Evolutionary conservation across 2,888 invertebrate genomes (phyloP).

Genomic region (Melanotus villosus): DNA sequence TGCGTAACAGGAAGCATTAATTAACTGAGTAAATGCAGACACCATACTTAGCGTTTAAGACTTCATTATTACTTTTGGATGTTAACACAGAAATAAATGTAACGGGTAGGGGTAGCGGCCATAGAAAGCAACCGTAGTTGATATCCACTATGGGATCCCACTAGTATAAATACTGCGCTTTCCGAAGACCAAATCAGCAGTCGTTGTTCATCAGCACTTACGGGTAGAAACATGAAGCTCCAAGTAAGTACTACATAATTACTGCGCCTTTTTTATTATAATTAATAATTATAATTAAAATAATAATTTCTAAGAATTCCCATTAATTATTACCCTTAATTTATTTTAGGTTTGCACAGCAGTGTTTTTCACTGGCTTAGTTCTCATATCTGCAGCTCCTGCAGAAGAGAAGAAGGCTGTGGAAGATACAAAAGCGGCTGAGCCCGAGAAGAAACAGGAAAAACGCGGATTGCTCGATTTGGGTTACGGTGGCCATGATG

Average conservation of each 20-base stretch:
- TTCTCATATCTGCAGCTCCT: conserved; percentile 61
- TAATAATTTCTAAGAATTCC: not conserved
- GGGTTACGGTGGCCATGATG: conserved; percentile 55
- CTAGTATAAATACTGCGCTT: conserved; percentile 34
- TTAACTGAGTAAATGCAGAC: conserved; percentile 16
- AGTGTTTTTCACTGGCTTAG: conserved; percentile 64
- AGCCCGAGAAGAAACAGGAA: conserved; percentile 59
- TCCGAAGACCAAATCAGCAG: conserved; percentile 55
- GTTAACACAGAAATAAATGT: conserved; percentile 19
- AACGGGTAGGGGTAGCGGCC: conserved; percentile 7
- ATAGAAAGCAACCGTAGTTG: conserved; percentile 21
- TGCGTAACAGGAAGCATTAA: conserved; percentile 33
- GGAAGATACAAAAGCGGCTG: conserved; percentile 57
- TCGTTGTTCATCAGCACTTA: conserved; percentile 55
- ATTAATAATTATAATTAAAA: too few relatives aligned
- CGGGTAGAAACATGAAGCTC: conserved; percentile 58
- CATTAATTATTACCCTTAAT: too few relatives aligned
- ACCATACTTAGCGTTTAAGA: not conserved
- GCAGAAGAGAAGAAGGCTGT: conserved; percentile 57
- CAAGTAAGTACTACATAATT: conserved; percentile 57
- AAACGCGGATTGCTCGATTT: conserved; percentile 62
- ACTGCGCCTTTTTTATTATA: too few relatives aligned
- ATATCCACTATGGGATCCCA: not conserved
- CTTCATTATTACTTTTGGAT: conserved; percentile 14
- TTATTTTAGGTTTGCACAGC: conserved; percentile 63